These are phyloP conservation scores for Chondrilla cf. caribensis DNA, from an alignment of 37 sponge, comb jelly and placozoan genomes.

Conservation along the genomic window DNA sequence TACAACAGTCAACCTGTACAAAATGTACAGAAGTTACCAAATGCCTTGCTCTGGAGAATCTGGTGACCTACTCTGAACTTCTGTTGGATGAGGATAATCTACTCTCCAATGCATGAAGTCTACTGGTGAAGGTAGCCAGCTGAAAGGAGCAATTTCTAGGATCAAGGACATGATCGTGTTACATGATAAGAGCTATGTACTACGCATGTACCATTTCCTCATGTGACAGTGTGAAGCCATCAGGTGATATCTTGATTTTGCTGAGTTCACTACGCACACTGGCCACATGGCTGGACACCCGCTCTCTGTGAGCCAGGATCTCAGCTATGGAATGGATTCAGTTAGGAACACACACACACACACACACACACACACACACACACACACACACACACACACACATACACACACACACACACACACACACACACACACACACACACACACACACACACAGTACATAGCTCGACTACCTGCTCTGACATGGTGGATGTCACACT, in stretches of 20 bases:
- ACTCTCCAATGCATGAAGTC: too few species aligned
- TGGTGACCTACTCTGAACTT: too few species aligned
- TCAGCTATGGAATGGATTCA: constrained; percentile 35
- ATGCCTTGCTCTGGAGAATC: not conserved
- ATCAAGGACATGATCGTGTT: not conserved
- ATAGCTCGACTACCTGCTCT: constrained; percentile 60
- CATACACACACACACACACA: too few species aligned
- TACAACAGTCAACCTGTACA: not conserved
- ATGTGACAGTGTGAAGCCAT: not conserved
- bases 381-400: too few species aligned
- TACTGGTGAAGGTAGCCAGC: too few species aligned
- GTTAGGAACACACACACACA: too few species aligned
- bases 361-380: too few species aligned
- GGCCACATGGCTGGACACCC: constrained; percentile 38
- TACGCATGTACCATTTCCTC: constrained; percentile 12
- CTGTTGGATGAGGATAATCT: too few species aligned
- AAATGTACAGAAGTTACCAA: not conserved
- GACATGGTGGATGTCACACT: constrained; percentile 64
- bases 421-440: too few species aligned
- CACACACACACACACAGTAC: too few species aligned
- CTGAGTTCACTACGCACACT: constrained; percentile 27
- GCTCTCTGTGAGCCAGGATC: constrained; percentile 45
- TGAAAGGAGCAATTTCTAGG: too few species aligned
- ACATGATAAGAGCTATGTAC: not conserved
- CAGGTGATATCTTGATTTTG: not conserved